Evolutionary conservation across 2,797 vertebrate species (phyloP).

Genomic region (Hippoglossus hippoglossus): DNA sequence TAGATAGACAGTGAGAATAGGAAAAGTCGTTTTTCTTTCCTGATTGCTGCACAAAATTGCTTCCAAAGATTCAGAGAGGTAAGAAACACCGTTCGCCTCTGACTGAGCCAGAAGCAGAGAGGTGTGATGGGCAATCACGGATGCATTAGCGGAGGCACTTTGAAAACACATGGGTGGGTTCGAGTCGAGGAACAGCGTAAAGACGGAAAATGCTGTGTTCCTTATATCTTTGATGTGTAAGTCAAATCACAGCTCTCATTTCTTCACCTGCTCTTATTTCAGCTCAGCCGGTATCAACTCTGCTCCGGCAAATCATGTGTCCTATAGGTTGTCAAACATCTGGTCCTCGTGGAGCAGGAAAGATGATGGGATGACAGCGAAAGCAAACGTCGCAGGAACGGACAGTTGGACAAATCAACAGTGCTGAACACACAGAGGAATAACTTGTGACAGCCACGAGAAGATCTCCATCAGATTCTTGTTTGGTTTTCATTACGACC

Average conservation of each 20-base stretch:
- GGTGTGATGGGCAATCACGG: slow-evolving; percentile 20
- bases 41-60: slow-evolving; percentile 12
- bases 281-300: neutral
- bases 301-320: no score
- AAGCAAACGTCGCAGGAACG: neutral
- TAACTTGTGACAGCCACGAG: neutral
- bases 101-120: slow-evolving; percentile 12
- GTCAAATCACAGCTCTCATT: slow-evolving; percentile 18
- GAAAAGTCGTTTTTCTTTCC: neutral
- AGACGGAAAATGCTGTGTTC: neutral
- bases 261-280: neutral
- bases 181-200: neutral
- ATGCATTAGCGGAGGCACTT: slow-evolving; percentile 28
- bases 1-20: no score
- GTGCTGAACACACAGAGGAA: neutral
- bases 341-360: neutral
- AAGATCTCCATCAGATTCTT: neutral
- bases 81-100: slow-evolving; percentile 10
- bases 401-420: neutral
- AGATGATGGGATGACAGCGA: neutral
- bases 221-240: neutral
- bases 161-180: neutral
- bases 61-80: slow-evolving; percentile 13
- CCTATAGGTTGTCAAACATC: neutral
- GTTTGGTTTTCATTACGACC: neutral